A percentile compares a stretch with the other conserved stretches of the same genome.
These are phyloP conservation scores for Saccostrea echinata DNA, from an alignment of 1,140 invertebrate species.

Conservation along the genomic window DNA sequence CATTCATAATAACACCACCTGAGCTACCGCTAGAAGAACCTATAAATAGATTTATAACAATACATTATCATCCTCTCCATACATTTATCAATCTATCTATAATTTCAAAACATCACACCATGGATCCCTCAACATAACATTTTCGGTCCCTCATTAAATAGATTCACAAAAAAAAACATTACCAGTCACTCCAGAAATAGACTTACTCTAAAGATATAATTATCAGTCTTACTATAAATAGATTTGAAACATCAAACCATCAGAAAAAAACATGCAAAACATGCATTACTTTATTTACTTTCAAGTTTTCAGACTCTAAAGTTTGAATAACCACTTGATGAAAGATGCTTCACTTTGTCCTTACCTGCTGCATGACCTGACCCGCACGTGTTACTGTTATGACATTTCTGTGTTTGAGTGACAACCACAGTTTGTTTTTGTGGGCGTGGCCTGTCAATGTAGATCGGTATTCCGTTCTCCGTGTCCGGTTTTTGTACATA, in stretches of 20 bases:
- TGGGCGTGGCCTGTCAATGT: background rate
- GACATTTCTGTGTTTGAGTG: conserved; percentile 11
- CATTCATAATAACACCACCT: background rate
- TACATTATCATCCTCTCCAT: background rate
- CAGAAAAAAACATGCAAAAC: background rate
- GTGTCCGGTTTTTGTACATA: background rate
- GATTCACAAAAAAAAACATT: too few relatives aligned
- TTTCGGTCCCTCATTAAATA: too few relatives aligned
- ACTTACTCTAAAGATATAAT: too few relatives aligned
- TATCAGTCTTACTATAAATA: too few relatives aligned
- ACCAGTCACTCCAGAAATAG: too few relatives aligned
- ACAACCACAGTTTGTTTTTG: conserved; percentile 22
- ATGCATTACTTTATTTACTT: too few relatives aligned
- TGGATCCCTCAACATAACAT: too few relatives aligned
- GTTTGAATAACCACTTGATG: too few relatives aligned
- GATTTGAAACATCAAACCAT: too few relatives aligned
- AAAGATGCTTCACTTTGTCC: background rate
- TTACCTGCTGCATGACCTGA: background rate
- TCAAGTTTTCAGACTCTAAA: too few relatives aligned
- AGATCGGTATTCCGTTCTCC: background rate
- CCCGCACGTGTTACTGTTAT: background rate
- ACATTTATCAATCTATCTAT: too few relatives aligned
- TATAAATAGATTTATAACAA: background rate
- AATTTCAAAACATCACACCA: too few relatives aligned
- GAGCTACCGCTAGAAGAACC: background rate